Conservation (phyloP, 2,888 invertebrate genomes). For the Chrysomela aeneicollis region DNA sequence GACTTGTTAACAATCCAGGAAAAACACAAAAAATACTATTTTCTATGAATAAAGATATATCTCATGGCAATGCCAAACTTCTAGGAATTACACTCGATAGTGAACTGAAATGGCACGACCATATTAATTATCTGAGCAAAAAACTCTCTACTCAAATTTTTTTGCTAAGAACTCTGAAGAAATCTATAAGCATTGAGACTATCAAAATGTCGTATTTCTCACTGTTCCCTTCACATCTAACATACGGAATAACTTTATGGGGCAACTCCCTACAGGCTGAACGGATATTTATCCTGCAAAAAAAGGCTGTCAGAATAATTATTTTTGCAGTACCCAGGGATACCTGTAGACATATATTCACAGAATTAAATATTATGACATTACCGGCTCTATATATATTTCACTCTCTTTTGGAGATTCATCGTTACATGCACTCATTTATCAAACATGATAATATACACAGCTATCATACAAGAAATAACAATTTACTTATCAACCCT, state of each 20-base stretch:
- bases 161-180: background rate
- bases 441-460: background rate
- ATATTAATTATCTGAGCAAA: background rate
- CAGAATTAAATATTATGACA: background rate
- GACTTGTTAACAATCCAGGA: background rate
- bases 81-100: background rate
- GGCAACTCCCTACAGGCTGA: background rate
- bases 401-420: background rate
- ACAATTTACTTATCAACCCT: background rate
- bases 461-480: background rate
- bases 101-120: conserved; percentile 2
- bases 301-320: background rate
- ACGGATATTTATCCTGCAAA: background rate
- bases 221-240: background rate
- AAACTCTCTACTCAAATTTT: background rate
- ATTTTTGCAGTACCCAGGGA: background rate
- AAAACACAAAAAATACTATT: background rate
- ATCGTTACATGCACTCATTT: background rate
- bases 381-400: background rate
- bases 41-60: conserved; percentile 1
- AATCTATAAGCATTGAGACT: background rate
- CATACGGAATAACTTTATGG: background rate
- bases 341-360: background rate
- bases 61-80: background rate
- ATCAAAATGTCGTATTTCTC: background rate